Evolutionary conservation across 2,888 invertebrate species (phyloP), one percentile per base, ranked within the genome.

Genomic region (Perizoma flavofasciatum): DNA sequence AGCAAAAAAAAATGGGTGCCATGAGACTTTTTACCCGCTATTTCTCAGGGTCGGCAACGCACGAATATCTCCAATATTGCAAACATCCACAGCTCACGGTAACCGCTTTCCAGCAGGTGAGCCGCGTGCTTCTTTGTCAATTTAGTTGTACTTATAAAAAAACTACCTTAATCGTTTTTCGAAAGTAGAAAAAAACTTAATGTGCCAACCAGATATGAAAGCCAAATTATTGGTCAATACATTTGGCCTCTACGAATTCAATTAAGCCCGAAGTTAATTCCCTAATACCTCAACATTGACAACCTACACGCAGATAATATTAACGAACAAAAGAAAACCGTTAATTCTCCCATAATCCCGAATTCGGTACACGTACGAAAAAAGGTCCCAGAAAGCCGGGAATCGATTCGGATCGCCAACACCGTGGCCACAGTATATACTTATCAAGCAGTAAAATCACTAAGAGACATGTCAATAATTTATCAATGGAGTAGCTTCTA

Each of bases 361-460:
- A 60, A 70, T 65, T 65, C 68, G 44, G 49, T 61, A 55, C 66
- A 65, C 67, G 68, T 66, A 67, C 54, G 61, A 65, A 68, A 69
- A 69, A 69, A 69, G 69, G 69, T 69, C 69, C 55, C 55, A 51
- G 64, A 56, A 65, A 59, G 59, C 60, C 49, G 59, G 40, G 57
- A 64, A 67, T 67, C 69, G 69, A 67, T 67, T 65, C 45, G 55
- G 60, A 66, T 55, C 65, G 64, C 66, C 62, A 51, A 61, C 57
- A 59, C 39, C n/a, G 47, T 11, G 43, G 44, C 8, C 45, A 53
- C 61, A 56, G 49, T 44, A 56, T 10, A 39, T 37, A 32, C 4
- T 35, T 44, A 5, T 33, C 6, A 8, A 10, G 1, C 34, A 39
- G 44, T 40, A 39, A 32, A 32, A 5, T 40, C 47, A 6, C 6